Base-by-base conservation (phyloP, 2,113 vertebrate genomes). In the Esox niger region DNA sequence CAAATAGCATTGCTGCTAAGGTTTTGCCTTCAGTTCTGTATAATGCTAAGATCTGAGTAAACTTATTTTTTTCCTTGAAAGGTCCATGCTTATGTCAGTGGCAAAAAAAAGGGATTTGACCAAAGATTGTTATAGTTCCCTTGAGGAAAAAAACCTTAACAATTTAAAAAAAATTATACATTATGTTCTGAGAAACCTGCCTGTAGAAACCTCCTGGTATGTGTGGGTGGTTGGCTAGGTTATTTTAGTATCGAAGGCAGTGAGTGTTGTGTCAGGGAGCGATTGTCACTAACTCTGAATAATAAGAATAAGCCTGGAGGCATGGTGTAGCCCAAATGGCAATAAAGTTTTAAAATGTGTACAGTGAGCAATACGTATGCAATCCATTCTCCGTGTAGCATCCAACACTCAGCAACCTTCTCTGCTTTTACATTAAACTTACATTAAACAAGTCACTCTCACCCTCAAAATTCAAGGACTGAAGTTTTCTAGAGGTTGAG, bases 301-400 rank as follows among this genome's bases (percentile, higher is more conserved):
- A n/a, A 52, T 21, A 64, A 54, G 63, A 70, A 79, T 64, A 55
- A 61, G 66, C 70, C 79, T 74, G 20, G n/a, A 81, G 71, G 84
- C 75, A 49, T 3, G 56, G 69, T 77, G 76, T 78, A 13, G 23
- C 32, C 27, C 52, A 74, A 70, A 85, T 79, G 71, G 68, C 46
- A 65, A 77, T 68, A 58, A 77, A 70, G 23, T 70, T 68, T 74
- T 17, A 71, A 64, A 71, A 68, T 76, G 52, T 21, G 29, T 72
- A 26, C 33, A 31, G 57, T 79, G 31, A n/a, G n/a, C 25, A 30
- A 13, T 27, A 26, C 32, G 74, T 52, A 21, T 52, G 47, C 59
- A 75, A 49, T 60, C 29, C 54, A 15, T n/a, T 52, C 47, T 15
- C 47, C 8, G 20, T 43, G 38, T 21, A 3, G n/a, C 26, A 4